Percentiles rank a stretch among this genome's conserved stretches.
These are phyloP conservation scores for Lasioglossum pauxillum DNA, from an alignment of 2,888 invertebrate genomes.

Conservation along the genomic window DNA sequence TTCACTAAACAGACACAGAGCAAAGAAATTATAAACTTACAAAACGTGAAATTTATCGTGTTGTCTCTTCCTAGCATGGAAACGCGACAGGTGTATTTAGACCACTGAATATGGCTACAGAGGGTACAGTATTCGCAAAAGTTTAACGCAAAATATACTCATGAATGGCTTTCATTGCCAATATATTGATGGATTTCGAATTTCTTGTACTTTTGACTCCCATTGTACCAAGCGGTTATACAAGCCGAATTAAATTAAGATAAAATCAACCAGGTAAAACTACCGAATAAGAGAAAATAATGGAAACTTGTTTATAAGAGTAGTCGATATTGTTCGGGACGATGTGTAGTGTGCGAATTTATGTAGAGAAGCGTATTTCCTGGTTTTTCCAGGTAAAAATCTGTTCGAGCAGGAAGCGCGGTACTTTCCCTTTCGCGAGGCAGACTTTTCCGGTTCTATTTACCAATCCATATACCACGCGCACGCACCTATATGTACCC, in stretches of 20 bases:
- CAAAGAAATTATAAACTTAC: too few species aligned
- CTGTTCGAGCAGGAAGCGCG: slow-evolving; percentile 26
- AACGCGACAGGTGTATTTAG: too few species aligned
- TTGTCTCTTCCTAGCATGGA: too few species aligned
- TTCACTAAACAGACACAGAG: too few species aligned
- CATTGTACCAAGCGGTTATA: background rate
- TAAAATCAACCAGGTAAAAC: background rate
- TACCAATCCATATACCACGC: background rate
- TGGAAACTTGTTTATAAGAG: background rate
- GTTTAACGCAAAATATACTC: too few species aligned
- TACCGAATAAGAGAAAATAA: background rate
- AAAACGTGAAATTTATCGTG: too few species aligned
- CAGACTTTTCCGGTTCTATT: slow-evolving; percentile 49
- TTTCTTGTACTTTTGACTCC: too few species aligned
- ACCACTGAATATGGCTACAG: too few species aligned
- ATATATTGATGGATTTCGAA: too few species aligned
- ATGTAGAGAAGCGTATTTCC: background rate
- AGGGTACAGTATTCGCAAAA: too few species aligned
- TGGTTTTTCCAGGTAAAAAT: background rate
- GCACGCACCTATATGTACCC: background rate
- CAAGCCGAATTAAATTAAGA: background rate
- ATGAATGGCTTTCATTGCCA: too few species aligned
- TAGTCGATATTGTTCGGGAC: background rate
- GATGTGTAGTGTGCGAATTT: background rate
- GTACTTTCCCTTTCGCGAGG: slow-evolving; percentile 39